Evolutionary conservation across 2,113 vertebrate genomes (phyloP).

Genomic region (Asarcornis scutulata): DNA sequence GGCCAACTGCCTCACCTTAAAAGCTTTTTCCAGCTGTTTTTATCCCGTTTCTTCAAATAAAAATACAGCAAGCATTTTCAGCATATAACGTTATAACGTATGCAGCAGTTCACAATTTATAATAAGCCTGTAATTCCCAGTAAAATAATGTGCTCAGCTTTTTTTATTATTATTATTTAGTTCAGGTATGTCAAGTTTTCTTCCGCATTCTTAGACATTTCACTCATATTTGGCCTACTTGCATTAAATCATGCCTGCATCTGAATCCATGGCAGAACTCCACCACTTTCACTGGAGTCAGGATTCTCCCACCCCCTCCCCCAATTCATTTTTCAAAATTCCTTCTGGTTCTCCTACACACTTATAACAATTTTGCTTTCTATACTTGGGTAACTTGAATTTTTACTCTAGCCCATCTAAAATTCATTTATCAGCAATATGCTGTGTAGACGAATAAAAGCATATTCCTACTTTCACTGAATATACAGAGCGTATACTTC

Average conservation of each 20-base stretch:
- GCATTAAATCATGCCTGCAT: background rate
- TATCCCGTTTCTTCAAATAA: rapidly evolving
- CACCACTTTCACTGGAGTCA: background rate
- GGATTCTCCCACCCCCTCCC: background rate
- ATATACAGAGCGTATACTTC: background rate
- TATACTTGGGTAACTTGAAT: background rate
- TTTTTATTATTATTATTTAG: background rate
- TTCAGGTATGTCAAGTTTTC: background rate
- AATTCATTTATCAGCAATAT: background rate
- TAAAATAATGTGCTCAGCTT: background rate
- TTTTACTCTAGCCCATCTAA: background rate
- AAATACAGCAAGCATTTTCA: background rate
- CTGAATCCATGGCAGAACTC: background rate
- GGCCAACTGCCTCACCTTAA: background rate
- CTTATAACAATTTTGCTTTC: background rate
- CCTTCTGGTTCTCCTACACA: background rate
- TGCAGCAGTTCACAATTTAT: background rate
- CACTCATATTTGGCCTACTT: background rate
- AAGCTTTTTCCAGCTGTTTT: background rate
- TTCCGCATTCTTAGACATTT: background rate
- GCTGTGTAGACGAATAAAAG: background rate
- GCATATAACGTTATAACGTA: background rate
- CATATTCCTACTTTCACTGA: background rate
- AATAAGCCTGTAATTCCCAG: background rate
- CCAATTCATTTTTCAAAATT: background rate